Conservation (phyloP, 2,797 vertebrate genomes). For the Eulemur mongoz region DNA sequence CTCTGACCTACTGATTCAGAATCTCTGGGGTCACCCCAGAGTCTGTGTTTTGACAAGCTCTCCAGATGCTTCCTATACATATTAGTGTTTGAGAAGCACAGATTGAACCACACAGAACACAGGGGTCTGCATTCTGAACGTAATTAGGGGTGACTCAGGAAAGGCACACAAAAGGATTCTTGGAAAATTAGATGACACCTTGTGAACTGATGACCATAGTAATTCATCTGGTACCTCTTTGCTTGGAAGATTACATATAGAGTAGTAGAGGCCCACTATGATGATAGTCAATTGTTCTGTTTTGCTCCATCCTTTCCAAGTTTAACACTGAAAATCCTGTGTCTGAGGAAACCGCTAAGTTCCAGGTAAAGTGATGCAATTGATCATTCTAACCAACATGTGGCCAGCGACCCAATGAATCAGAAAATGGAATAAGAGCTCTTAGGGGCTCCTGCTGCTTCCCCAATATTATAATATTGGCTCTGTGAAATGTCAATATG, state of each 20-base stretch:
- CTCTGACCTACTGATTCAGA: background rate
- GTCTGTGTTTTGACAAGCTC: background rate
- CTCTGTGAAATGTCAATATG: background rate
- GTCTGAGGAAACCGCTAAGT: background rate
- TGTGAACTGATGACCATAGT: background rate
- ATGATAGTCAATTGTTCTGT: background rate
- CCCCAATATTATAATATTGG: background rate
- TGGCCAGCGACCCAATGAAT: background rate
- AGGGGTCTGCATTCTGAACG: background rate
- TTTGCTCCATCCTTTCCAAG: background rate
- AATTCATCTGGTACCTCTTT: background rate
- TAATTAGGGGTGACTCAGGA: background rate
- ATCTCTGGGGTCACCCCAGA: background rate
- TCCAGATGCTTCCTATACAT: background rate
- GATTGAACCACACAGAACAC: background rate
- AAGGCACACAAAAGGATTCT: background rate
- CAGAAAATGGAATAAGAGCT: background rate
- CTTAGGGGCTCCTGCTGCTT: background rate
- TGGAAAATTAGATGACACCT: background rate
- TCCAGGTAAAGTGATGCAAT: background rate
- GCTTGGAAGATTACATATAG: background rate
- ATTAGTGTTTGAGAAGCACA: background rate
- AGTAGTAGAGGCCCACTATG: background rate
- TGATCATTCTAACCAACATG: background rate
- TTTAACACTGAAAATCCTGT: background rate